Evolutionary conservation across 2,797 vertebrate genomes (phyloP), one percentile per base, ranked within the genome.

Genomic region (Columba guinea): DNA sequence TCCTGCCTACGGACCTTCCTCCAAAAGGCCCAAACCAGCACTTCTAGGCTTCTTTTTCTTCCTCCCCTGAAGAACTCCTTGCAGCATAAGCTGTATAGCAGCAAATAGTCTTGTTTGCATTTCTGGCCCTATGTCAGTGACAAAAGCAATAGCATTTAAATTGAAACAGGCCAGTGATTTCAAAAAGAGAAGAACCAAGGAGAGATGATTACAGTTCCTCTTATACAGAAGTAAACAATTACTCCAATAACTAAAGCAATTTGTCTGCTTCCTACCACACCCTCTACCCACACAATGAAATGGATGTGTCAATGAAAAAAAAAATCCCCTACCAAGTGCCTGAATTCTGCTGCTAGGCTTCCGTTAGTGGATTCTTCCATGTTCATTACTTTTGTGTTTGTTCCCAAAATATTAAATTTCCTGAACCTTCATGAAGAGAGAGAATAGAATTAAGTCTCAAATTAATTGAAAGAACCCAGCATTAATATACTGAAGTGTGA

Each of bases 341-440:
- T 98, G 96, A 99, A 99, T 96, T 99, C 99, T 35, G 99, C 99
- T 4, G 99, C 99, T 94, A 99, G 96, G 83, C 98, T 99, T 70
- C 99, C 99, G 34, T 99, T 99, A 82, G 98, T 98, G 8, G 99
- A 99, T 95, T 99, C 99, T 94, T 99, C 99, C 99, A 99, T 99
- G 97, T 99, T 99, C 99, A 99, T 99, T 27, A 99, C 99, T 97
- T 99, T 99, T 3, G 98, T 98, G 92, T 98, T 98, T 9, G 99
- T 99, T 73, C 99, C 99, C 97, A 99, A 95, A 95, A 99, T 99
- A 95, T 99, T 99, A 95, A 99, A 99, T 96, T 99, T 99, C n/a
- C 99, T 98, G 85, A 99, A 99, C 68, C 99, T 98, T 87, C 9
- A 91, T 4, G 69, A 37, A 24, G 87, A 79, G 41, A 93, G 34